These are phyloP conservation scores for Osmerus mordax DNA, from an alignment of 2,113 vertebrate genomes.

Conservation along the genomic window DNA sequence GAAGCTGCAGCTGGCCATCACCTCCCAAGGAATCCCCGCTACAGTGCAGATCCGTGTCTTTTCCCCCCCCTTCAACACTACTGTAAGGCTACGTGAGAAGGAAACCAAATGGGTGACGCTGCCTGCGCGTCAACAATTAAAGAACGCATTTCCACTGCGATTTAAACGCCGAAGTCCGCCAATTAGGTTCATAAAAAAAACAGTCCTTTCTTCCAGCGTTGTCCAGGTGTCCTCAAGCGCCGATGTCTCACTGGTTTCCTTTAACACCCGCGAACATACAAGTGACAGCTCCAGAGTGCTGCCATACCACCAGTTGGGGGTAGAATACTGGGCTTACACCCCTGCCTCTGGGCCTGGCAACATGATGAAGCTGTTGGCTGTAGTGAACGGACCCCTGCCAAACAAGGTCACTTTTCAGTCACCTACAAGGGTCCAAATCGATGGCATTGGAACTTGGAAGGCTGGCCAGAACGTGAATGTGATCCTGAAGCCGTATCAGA, in stretches of 20 bases:
- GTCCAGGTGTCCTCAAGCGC: constrained; percentile 38
- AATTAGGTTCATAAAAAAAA: too few relatives aligned
- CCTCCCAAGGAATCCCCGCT: constrained; percentile 27
- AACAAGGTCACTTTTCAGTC: constrained; percentile 39
- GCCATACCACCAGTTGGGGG: constrained; percentile 39
- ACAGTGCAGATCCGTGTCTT: constrained; percentile 32
- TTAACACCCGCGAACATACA: constrained; percentile 14
- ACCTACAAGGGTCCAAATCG: background rate
- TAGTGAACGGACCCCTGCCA: constrained; percentile 44
- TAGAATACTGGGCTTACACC: constrained; percentile 39
- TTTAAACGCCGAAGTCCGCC: too few relatives aligned
- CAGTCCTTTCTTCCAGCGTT: constrained; percentile 9
- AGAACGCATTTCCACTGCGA: too few relatives aligned
- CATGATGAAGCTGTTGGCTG: constrained; percentile 23
- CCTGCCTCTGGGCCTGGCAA: background rate
- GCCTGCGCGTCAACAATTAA: constrained; percentile 4
- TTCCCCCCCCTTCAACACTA: constrained; percentile 10
- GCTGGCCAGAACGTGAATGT: background rate
- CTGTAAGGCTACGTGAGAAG: constrained; percentile 5
- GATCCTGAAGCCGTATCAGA: constrained; percentile 28
- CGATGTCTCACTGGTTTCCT: constrained; percentile 43
- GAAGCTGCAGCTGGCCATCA: constrained; percentile 32
- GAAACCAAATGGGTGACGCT: constrained; percentile 27
- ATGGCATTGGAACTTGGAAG: background rate
- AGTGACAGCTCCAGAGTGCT: constrained; percentile 45